These are phyloP conservation scores for Apodemus speciosus DNA, from an alignment of 2,113 vertebrate genomes.

Conservation along the genomic window DNA sequence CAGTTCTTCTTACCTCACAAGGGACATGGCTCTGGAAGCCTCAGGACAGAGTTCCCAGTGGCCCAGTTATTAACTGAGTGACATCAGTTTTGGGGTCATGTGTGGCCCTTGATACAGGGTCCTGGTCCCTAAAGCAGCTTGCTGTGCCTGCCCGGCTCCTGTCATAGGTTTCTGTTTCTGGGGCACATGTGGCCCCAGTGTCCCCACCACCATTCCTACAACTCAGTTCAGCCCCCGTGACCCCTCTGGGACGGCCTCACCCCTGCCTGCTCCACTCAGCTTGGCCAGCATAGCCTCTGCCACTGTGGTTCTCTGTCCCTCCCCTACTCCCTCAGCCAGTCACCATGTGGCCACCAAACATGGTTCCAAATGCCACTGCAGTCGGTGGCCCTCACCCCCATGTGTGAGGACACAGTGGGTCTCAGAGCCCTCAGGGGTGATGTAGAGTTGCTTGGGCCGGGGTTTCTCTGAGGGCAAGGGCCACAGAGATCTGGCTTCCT, in stretches of 20 bases:
- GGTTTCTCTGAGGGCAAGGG: background rate
- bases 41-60: background rate
- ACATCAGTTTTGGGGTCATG: background rate
- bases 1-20: background rate
- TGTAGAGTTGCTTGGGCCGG: background rate
- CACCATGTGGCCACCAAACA: slow-evolving; percentile 15
- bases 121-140: background rate
- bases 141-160: slow-evolving; percentile 12
- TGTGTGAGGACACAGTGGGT: background rate
- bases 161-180: background rate
- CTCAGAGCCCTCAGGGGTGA: background rate
- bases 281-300: background rate
- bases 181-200: background rate
- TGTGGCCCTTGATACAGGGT: background rate
- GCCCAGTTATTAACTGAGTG: too few relatives aligned
- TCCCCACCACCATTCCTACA: background rate
- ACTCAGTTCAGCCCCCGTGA: background rate
- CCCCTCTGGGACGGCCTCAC: background rate
- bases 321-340: slow-evolving; percentile 28
- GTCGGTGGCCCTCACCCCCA: slow-evolving; percentile 75
- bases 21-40: background rate
- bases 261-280: background rate
- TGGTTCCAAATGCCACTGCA: slow-evolving; percentile 79
- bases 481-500: slow-evolving; percentile 64
- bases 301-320: slow-evolving; percentile 5